Conservation (phyloP, 2,113 vertebrate genomes). For the Dromas ardeola region DNA sequence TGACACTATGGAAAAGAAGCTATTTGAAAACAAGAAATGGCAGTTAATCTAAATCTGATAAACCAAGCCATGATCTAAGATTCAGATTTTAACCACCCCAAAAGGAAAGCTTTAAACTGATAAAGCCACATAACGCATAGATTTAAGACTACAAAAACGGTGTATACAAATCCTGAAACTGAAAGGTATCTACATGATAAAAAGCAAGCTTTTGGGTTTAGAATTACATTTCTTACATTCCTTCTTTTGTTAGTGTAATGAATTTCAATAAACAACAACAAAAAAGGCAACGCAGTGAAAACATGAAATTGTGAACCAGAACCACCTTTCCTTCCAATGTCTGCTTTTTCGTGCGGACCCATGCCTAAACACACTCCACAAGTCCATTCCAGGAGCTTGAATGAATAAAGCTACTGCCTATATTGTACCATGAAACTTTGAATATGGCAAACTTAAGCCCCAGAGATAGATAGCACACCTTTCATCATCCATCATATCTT, state of each 20-base stretch:
- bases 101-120: slow-evolving; percentile 37
- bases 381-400: background rate
- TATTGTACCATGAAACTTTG: background rate
- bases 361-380: background rate
- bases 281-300: background rate
- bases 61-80: background rate
- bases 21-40: background rate
- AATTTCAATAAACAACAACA: background rate
- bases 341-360: background rate
- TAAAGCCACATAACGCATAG: background rate
- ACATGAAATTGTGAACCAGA: background rate
- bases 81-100: background rate
- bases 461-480: background rate
- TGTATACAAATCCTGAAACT: background rate
- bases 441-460: background rate
- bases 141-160: background rate
- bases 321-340: background rate
- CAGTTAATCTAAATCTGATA: slow-evolving; percentile 12
- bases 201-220: background rate
- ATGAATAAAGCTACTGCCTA: background rate
- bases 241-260: background rate
- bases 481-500: background rate
- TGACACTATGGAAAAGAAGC: background rate
- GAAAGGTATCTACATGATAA: background rate
- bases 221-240: background rate